phyloP scores from a whole-genome alignment of 2,888 invertebrate species.

The Apomyelois bistriatella region DNA sequence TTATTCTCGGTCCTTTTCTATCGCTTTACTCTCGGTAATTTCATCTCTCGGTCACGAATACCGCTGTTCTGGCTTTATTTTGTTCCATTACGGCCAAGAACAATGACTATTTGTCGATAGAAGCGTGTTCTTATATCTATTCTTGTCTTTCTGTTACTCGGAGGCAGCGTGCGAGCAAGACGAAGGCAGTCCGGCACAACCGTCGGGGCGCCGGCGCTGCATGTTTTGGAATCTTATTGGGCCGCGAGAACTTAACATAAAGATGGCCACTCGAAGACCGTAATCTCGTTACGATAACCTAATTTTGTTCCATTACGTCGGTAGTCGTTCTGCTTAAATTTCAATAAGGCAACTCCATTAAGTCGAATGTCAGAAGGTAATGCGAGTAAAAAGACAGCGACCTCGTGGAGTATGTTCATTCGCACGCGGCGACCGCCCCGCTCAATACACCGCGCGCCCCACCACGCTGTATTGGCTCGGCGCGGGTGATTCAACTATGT shows the following conservation, averaged over 20 bases:
- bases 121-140: conserved; percentile 57
- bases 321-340: conserved; percentile 68
- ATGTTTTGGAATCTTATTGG: conserved; percentile 75
- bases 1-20: conserved; percentile 56
- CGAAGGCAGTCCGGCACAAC: conserved; percentile 37
- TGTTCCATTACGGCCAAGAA: conserved; percentile 77
- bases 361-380: conserved; percentile 73
- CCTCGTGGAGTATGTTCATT: conserved; percentile 64
- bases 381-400: conserved; percentile 69
- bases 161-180: conserved; percentile 46
- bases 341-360: conserved; percentile 73
- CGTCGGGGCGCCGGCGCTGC: conserved; percentile 34
- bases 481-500: conserved; percentile 59
- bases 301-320: conserved; percentile 71
- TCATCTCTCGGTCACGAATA: conserved; percentile 75
- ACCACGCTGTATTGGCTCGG: conserved; percentile 21
- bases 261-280: conserved; percentile 74
- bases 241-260: conserved; percentile 68
- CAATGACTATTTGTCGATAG: conserved; percentile 73
- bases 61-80: conserved; percentile 78
- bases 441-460: conserved; percentile 19
- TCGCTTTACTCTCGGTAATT: conserved; percentile 44
- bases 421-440: conserved; percentile 36
- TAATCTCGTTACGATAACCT: conserved; percentile 76
- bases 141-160: conserved; percentile 44